phyloP scores from a whole-genome alignment of 1,140 invertebrate genomes.

The honey bee (Apis mellifera) region DNA sequence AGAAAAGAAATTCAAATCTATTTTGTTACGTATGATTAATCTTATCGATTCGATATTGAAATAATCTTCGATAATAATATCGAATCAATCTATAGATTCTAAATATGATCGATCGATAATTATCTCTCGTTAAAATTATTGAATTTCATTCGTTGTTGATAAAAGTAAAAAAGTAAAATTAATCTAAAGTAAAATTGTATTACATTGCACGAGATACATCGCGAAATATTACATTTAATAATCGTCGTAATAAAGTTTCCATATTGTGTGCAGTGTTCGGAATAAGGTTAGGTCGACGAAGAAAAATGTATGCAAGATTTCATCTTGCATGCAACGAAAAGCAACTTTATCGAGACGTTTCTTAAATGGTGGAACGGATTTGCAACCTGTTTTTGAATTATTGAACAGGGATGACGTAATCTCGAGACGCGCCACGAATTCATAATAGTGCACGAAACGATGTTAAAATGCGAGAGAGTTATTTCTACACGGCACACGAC shows the following conservation, averaged over 20 bases:
- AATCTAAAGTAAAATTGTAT: not conserved
- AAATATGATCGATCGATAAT: too few relatives aligned
- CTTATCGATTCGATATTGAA: too few relatives aligned
- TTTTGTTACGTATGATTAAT: too few relatives aligned
- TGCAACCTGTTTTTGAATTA: slow-evolving; percentile 23
- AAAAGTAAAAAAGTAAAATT: not conserved
- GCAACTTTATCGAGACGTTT: not conserved
- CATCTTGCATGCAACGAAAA: not conserved
- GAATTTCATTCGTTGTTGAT: too few relatives aligned
- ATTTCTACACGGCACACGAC: not conserved
- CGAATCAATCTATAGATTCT: too few relatives aligned
- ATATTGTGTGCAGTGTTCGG: fast-evolving
- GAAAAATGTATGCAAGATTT: not conserved
- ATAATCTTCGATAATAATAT: too few relatives aligned
- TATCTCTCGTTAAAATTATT: too few relatives aligned
- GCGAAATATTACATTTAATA: too few relatives aligned
- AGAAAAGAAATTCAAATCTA: too few relatives aligned
- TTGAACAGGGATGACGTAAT: slow-evolving; percentile 35
- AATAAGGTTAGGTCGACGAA: not conserved
- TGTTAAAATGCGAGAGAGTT: slow-evolving; percentile 20
- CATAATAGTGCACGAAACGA: not conserved
- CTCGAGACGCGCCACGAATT: slow-evolving; percentile 4
- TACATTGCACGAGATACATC: not conserved
- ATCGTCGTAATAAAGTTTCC: not conserved
- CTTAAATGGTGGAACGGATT: slow-evolving; percentile 3